Conservation (phyloP, 2,113 vertebrate genomes). For the Austrofundulus limnaeus region DNA sequence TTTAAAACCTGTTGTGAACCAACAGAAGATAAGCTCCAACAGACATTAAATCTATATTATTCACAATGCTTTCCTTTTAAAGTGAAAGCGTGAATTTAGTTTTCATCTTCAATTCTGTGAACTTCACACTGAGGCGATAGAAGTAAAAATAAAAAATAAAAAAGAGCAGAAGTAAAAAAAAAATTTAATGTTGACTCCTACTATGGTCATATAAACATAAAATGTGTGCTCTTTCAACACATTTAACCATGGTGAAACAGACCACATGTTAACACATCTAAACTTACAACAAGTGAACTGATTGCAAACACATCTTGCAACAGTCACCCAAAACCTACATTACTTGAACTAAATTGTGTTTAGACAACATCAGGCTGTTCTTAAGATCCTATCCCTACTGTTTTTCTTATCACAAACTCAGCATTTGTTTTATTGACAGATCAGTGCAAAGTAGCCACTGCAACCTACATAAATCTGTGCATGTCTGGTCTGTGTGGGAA, state of each 20-base stretch:
- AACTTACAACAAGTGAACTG: slow-evolving; percentile 4
- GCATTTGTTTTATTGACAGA: not conserved
- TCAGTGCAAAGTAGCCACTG: not conserved
- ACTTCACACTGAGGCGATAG: too few species aligned
- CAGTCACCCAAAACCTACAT: not conserved
- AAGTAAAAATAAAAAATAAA: too few species aligned
- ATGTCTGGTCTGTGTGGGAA: not conserved
- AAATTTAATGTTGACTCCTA: too few species aligned
- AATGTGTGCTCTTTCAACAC: slow-evolving; percentile 1
- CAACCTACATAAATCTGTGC: not conserved
- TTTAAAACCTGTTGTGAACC: too few species aligned
- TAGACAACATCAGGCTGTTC: not conserved
- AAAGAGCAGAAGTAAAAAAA: too few species aligned
- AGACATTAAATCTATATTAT: too few species aligned
- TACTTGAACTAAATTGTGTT: not conserved
- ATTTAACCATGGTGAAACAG: not conserved
- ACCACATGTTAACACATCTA: not conserved
- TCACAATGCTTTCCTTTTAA: too few species aligned
- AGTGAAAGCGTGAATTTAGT: too few species aligned
- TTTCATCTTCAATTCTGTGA: too few species aligned
- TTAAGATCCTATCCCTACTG: not conserved
- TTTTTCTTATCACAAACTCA: not conserved
- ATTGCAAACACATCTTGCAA: slow-evolving; percentile 3
- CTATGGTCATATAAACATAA: slow-evolving; percentile 6
- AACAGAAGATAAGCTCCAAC: too few species aligned